phyloP scores from a whole-genome alignment of 2,888 invertebrate species.

The Drosophila recens region DNA sequence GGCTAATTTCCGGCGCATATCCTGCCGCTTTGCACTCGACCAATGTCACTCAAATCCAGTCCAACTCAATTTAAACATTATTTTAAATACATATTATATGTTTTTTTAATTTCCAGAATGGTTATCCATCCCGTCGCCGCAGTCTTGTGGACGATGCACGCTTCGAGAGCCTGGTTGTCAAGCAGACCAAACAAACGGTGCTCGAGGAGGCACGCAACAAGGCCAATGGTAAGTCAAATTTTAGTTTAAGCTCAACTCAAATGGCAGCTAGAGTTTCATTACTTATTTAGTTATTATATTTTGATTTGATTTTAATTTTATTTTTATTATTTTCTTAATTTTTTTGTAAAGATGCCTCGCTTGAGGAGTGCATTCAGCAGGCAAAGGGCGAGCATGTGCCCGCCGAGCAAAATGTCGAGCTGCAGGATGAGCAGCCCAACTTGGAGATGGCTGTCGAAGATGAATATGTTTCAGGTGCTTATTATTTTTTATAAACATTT shows the following conservation, averaged over 20 bases:
- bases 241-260: not conserved
- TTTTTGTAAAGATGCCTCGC: conserved; percentile 86
- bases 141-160: conserved; percentile 99
- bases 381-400: conserved; percentile 85
- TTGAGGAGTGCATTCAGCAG: conserved; percentile 89
- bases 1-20: conserved; percentile 71
- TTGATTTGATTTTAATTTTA: conserved; percentile 39
- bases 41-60: conserved; percentile 1
- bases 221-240: conserved; percentile 90
- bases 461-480: conserved; percentile 73
- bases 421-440: conserved; percentile 82
- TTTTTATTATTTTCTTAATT: conserved; percentile 5
- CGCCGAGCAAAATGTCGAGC: conserved; percentile 85
- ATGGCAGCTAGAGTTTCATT: conserved; percentile 3
- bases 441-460: conserved; percentile 64
- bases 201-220: conserved; percentile 95
- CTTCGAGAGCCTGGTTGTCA: conserved; percentile 97
- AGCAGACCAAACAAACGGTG: conserved; percentile 96
- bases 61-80: conserved; percentile 23
- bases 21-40: conserved; percentile 38
- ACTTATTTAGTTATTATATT: conserved; percentile 5
- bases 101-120: conserved; percentile 90
- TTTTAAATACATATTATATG: not conserved
- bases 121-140: conserved; percentile 97
- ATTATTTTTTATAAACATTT: conserved; percentile 26